Conservation (phyloP, 2,113 vertebrate species). For the Merops nubicus region DNA sequence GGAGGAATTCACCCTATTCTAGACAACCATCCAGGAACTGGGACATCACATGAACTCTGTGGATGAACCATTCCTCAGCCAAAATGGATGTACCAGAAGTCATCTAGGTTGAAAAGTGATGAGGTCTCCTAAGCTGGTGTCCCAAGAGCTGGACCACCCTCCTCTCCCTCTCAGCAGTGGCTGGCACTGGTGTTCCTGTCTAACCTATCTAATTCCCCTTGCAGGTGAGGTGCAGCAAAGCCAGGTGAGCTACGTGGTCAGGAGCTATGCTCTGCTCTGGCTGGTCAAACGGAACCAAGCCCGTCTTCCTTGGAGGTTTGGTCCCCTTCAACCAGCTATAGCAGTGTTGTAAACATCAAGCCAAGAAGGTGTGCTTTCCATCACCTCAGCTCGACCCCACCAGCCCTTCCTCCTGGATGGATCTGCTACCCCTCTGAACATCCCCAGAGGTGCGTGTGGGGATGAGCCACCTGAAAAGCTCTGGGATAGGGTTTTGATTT, state of each 20-base stretch:
- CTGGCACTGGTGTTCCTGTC: background rate
- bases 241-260: accelerated
- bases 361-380: background rate
- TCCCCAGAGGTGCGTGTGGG: background rate
- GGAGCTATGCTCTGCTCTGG: constrained; percentile 88
- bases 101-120: background rate
- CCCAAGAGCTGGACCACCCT: background rate
- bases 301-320: constrained; percentile 98
- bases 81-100: background rate
- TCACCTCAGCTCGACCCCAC: background rate
- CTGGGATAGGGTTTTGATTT: background rate
- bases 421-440: accelerated
- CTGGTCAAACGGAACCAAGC: constrained; percentile 99
- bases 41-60: accelerated
- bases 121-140: background rate
- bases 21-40: background rate
- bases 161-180: background rate
- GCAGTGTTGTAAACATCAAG: constrained; percentile 78
- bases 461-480: background rate
- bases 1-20: background rate
- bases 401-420: background rate
- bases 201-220: background rate
- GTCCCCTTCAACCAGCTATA: constrained; percentile 99
- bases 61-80: background rate
- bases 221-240: background rate